These are phyloP conservation scores for Tyrannus savana DNA, from an alignment of 2,113 vertebrate genomes.

Conservation along the genomic window DNA sequence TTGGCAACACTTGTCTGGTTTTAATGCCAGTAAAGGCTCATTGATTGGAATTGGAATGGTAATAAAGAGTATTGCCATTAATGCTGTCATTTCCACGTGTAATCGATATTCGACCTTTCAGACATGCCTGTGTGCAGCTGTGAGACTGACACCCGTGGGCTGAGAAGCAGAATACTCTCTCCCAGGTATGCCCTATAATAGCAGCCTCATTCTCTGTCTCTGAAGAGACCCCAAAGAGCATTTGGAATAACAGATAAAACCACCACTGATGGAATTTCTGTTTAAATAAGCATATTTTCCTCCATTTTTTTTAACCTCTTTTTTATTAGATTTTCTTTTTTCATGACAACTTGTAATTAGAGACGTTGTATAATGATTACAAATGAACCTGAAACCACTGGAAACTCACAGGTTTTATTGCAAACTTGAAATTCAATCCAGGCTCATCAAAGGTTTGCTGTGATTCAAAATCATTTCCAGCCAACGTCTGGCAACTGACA, in stretches of 20 bases:
- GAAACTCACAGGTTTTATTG: slow-evolving; percentile 45
- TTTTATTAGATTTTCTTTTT: not conserved
- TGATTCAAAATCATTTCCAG: slow-evolving; percentile 49
- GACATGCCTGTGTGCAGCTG: not conserved
- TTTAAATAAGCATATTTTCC: not conserved
- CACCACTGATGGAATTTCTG: not conserved
- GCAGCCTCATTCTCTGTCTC: not conserved
- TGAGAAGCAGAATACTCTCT: not conserved
- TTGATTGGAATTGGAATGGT: not conserved
- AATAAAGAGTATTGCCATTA: not conserved
- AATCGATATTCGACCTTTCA: not conserved
- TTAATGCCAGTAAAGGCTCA: not conserved
- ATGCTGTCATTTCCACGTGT: not conserved
- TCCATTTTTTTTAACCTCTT: not conserved
- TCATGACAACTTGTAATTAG: not conserved
- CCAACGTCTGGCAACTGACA: not conserved
- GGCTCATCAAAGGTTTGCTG: slow-evolving; percentile 41
- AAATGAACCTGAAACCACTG: slow-evolving; percentile 23
- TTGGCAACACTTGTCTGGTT: not conserved
- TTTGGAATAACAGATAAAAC: not conserved
- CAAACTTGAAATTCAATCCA: slow-evolving; percentile 17
- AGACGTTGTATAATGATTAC: not conserved
- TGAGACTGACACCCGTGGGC: not conserved
- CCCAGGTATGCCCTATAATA: not conserved
- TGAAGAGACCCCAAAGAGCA: not conserved